Evolutionary conservation across 37 sponge, comb jelly and placozoan genomes (phyloP).

Genomic region (Mnemiopsis leidyi): DNA sequence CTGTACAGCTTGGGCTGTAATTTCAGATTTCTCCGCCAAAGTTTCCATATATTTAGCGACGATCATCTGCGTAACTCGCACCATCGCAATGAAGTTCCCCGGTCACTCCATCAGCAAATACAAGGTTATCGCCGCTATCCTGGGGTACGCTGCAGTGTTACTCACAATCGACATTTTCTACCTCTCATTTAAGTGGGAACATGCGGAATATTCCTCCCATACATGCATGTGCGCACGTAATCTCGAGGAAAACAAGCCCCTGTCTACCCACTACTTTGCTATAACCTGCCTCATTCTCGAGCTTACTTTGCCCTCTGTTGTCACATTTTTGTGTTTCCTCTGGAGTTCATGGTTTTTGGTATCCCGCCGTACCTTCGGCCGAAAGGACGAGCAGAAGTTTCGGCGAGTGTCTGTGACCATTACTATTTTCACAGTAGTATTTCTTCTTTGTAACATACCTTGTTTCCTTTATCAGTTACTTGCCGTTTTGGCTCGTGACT

Average conservation of each 20-base stretch:
- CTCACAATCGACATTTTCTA: background rate
- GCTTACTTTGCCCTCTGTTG: background rate
- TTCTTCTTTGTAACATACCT: background rate
- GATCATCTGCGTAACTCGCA: background rate
- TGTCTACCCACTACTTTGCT: background rate
- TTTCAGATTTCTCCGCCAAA: background rate
- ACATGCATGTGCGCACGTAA: background rate
- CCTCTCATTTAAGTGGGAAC: background rate
- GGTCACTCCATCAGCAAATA: background rate
- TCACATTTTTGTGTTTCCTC: background rate
- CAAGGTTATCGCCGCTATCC: background rate
- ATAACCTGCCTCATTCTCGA: background rate
- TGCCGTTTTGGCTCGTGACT: background rate
- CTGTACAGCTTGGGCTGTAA: background rate
- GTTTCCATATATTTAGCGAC: background rate
- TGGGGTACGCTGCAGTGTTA: background rate
- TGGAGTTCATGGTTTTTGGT: background rate
- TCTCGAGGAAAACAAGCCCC: background rate
- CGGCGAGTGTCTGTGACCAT: background rate
- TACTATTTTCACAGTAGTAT: background rate
- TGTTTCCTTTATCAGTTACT: background rate
- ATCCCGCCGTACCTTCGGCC: background rate
- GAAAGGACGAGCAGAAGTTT: background rate
- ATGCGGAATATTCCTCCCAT: background rate
- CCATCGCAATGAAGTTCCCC: background rate